Percentiles rank a stretch among this genome's conserved stretches.
These are phyloP conservation scores for Anoplophora glabripennis DNA, from an alignment of 1,140 invertebrate species.

Conservation along the genomic window DNA sequence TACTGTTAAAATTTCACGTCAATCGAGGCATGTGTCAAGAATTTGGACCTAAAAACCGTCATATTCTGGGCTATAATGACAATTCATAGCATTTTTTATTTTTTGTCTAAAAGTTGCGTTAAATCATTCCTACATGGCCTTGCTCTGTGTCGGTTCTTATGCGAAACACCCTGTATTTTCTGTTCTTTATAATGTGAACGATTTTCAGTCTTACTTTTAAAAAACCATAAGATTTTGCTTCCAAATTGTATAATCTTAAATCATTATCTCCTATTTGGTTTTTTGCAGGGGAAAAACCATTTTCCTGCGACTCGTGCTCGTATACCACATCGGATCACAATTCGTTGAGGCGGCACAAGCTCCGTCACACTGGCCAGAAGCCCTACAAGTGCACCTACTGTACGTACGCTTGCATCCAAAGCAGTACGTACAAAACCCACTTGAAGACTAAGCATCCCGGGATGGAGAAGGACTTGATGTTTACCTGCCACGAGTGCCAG, in stretches of 20 bases:
- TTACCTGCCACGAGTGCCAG: constrained; percentile 54
- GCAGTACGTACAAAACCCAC: constrained; percentile 61
- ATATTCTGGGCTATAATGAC: too few relatives aligned
- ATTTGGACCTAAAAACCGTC: too few relatives aligned
- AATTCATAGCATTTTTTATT: too few relatives aligned
- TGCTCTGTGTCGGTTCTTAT: too few relatives aligned
- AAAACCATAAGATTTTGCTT: neutral
- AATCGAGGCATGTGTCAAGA: too few relatives aligned
- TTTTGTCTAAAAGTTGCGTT: too few relatives aligned
- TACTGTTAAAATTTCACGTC: too few relatives aligned
- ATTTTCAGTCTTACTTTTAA: too few relatives aligned
- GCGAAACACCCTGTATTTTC: too few relatives aligned
- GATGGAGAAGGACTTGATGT: constrained; percentile 51
- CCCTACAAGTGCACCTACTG: constrained; percentile 72
- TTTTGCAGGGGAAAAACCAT: constrained; percentile 73
- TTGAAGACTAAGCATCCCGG: constrained; percentile 58
- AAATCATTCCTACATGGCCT: too few relatives aligned
- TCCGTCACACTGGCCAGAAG: constrained; percentile 70
- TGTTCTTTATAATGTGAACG: too few relatives aligned
- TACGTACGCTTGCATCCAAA: constrained; percentile 67
- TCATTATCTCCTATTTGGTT: neutral
- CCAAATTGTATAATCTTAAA: neutral
- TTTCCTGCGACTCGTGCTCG: constrained; percentile 71
- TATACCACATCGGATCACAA: constrained; percentile 80
- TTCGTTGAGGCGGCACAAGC: constrained; percentile 73